A percentile compares a stretch with the other conserved stretches of the same genome.
Evolutionary conservation across 1,140 invertebrate genomes (phyloP).

Genomic region (Danaus melanippus): DNA sequence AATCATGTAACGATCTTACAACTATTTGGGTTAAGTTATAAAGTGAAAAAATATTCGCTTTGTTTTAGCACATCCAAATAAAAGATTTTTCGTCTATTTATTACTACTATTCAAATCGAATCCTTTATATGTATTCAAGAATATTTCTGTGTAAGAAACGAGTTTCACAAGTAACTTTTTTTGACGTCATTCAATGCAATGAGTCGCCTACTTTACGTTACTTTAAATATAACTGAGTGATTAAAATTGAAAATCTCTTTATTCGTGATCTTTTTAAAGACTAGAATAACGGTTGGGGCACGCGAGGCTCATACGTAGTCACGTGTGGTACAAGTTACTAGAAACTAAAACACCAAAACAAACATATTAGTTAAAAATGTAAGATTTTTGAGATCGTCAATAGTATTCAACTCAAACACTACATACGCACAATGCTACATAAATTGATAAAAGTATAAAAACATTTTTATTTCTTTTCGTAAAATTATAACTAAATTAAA

Average conservation of each 20-base stretch:
- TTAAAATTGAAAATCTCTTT: slow-evolving; percentile 34
- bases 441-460: not conserved
- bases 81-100: no score
- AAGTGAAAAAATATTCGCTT: no score
- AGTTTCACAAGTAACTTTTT: slow-evolving; percentile 7
- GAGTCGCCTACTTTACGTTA: slow-evolving; percentile 18
- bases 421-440: not conserved
- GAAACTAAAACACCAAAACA: not conserved
- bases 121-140: no score
- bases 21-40: no score
- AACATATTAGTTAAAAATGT: no score
- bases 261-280: slow-evolving; percentile 33
- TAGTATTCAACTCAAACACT: slow-evolving; percentile 7
- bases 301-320: no score
- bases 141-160: no score
- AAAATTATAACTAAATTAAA: not conserved
- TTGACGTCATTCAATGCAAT: slow-evolving; percentile 20
- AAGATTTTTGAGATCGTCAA: not conserved
- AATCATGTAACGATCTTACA: no score
- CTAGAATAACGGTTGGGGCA: slow-evolving; percentile 26
- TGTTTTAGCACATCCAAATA: no score
- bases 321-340: slow-evolving; percentile 1
- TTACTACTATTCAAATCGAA: no score
- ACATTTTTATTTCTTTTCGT: not conserved
- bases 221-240: no score